Evolutionary conservation across 2,797 vertebrate species (phyloP).

Genomic region (Lemur catta): DNA sequence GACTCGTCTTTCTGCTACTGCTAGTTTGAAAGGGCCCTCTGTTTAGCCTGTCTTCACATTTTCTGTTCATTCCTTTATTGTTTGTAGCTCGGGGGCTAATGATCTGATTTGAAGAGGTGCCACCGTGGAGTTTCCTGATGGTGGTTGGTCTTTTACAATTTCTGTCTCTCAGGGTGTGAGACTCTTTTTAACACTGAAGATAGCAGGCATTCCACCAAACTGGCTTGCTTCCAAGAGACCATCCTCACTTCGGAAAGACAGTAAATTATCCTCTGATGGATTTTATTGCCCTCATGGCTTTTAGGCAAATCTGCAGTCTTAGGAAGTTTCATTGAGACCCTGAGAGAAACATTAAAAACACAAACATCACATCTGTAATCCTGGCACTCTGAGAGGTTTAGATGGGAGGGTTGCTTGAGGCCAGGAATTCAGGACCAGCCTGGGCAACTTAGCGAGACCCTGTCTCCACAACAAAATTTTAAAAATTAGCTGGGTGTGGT

Average conservation of each 20-base stretch:
- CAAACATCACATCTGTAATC: background rate
- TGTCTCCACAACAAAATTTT: background rate
- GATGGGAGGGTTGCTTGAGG: background rate
- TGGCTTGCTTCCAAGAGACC: background rate
- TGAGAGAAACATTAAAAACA: background rate
- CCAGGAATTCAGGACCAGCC: background rate
- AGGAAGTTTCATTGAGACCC: background rate
- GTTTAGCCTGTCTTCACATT: too few relatives aligned
- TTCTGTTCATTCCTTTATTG: background rate
- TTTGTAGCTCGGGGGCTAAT: background rate
- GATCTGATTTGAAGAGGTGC: background rate
- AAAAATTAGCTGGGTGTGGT: background rate
- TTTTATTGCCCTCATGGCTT: background rate
- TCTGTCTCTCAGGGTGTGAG: background rate
- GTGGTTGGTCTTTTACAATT: background rate
- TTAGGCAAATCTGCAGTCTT: background rate
- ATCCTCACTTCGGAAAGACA: background rate
- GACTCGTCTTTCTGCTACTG: background rate
- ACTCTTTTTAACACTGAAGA: background rate
- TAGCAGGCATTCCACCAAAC: fast-evolving
- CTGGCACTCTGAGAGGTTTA: background rate
- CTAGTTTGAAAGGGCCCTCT: background rate
- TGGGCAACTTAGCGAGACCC: background rate
- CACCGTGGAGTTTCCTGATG: background rate
- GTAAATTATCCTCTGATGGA: background rate